Conservation (phyloP, 1,140 invertebrate genomes). For the Neodiprion virginianus region DNA sequence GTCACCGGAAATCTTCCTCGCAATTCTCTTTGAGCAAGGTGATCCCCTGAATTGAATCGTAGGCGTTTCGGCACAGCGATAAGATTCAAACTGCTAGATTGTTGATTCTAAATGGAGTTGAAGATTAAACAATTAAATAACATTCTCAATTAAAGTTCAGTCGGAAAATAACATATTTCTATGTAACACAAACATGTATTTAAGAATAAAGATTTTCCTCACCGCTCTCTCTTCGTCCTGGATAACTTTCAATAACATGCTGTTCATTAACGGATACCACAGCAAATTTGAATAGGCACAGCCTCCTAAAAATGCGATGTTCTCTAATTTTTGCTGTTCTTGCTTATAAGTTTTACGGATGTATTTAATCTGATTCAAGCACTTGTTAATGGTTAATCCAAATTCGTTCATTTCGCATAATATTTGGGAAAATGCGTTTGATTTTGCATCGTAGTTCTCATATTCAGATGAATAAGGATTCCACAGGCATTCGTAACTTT, state of each 20-base stretch:
- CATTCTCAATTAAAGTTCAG: too few species aligned
- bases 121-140: neutral
- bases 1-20: neutral
- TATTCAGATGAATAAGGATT: constrained; percentile 41
- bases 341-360: constrained; percentile 40
- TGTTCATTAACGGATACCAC: constrained; percentile 40
- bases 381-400: constrained; percentile 36
- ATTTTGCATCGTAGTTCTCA: constrained; percentile 33
- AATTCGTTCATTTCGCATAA: constrained; percentile 33
- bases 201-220: neutral
- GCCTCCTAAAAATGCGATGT: constrained; percentile 28
- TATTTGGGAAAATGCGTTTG: constrained; percentile 36
- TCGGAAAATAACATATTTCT: too few species aligned
- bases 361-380: constrained; percentile 37
- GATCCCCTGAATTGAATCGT: neutral
- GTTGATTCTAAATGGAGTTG: neutral
- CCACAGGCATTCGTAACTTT: constrained; percentile 47
- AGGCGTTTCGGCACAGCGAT: neutral
- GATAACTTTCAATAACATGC: constrained; percentile 40
- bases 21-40: neutral
- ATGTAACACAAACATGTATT: too few species aligned
- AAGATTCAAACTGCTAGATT: neutral
- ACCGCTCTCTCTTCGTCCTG: constrained; percentile 21
- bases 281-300: constrained; percentile 31
- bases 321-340: constrained; percentile 38